A percentile compares a stretch with the other conserved stretches of the same genome.
Evolutionary conservation across 1,140 invertebrate species (phyloP).

Genomic region (Nixonia krombeini): DNA sequence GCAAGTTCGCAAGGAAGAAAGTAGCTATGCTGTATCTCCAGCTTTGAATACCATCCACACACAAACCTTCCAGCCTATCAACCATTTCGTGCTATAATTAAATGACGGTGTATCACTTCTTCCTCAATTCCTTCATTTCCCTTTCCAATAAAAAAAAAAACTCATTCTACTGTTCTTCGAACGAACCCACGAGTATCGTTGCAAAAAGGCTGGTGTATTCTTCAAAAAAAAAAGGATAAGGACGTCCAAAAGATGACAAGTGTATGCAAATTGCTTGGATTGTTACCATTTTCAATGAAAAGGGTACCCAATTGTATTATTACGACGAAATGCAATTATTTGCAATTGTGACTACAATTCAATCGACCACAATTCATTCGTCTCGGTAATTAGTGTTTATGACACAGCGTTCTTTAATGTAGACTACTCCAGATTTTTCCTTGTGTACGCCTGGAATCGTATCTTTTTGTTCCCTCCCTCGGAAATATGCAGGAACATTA

Average conservation of each 20-base stretch:
- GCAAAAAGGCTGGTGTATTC: no score
- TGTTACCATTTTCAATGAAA: no score
- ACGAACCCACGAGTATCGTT: no score
- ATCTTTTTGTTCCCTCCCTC: slow-evolving; percentile 8
- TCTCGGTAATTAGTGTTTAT: no score
- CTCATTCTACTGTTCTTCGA: no score
- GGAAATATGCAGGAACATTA: slow-evolving; percentile 15
- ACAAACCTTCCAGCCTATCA: slow-evolving; percentile 27
- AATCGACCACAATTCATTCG: no score
- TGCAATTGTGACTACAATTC: no score
- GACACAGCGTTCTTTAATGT: slow-evolving; percentile 30
- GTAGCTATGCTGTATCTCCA: slow-evolving; percentile 25
- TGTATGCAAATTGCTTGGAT: no score
- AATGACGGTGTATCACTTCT: slow-evolving; percentile 31
- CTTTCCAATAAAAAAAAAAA: slow-evolving; percentile 1
- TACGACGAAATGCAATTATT: no score
- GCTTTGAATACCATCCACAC: slow-evolving; percentile 30
- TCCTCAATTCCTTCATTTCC: slow-evolving; percentile 9
- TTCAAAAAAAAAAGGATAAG: no score
- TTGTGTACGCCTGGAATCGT: slow-evolving; percentile 9
- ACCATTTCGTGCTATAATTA: slow-evolving; percentile 42
- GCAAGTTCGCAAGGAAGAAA: slow-evolving; percentile 28
- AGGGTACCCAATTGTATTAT: no score
- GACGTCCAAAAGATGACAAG: no score
- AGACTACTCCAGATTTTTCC: slow-evolving; percentile 13